Evolutionary conservation across 2,888 invertebrate species (phyloP).

Genomic region (Sinohyriopsis cumingii): DNA sequence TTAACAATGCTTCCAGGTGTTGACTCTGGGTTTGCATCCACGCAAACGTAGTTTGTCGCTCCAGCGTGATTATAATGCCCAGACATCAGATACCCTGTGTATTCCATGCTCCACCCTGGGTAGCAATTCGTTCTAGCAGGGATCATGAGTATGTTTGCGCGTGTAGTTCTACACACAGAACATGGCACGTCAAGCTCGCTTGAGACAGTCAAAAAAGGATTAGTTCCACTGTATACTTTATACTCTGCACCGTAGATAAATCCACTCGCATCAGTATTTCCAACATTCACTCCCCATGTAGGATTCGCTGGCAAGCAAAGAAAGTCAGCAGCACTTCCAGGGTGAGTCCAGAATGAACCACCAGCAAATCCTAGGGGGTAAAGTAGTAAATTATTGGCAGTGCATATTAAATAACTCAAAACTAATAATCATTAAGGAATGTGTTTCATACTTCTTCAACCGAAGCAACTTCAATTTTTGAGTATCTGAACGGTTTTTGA

Average conservation of each 20-base stretch:
- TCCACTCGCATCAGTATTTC: background rate
- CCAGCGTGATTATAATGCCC: background rate
- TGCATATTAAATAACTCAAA: too few relatives aligned
- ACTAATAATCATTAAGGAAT: too few relatives aligned
- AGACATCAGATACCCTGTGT: constrained; percentile 15
- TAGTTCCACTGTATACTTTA: background rate
- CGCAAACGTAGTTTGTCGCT: constrained; percentile 9
- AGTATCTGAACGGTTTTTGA: too few relatives aligned
- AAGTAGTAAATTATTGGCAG: too few relatives aligned
- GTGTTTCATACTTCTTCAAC: too few relatives aligned
- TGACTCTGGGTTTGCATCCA: constrained; percentile 6
- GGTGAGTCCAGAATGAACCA: constrained; percentile 2
- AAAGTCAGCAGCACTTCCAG: constrained; percentile 7
- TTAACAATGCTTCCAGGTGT: background rate
- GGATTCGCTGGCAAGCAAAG: constrained; percentile 15
- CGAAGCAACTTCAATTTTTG: too few relatives aligned
- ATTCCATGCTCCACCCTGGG: constrained; percentile 14
- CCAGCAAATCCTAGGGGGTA: constrained; percentile 8
- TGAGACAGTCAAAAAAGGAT: too few relatives aligned
- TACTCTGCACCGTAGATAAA: constrained; percentile 12
- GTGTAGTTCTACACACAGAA: constrained; percentile 5
- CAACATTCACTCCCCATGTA: background rate
- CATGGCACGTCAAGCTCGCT: constrained; percentile 11
- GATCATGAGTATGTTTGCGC: constrained; percentile 8
- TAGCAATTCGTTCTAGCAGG: constrained; percentile 7